Evolutionary conservation across 2,113 vertebrate genomes (phyloP), one percentile per base, ranked within the genome.

Genomic region (Gulo gulo): DNA sequence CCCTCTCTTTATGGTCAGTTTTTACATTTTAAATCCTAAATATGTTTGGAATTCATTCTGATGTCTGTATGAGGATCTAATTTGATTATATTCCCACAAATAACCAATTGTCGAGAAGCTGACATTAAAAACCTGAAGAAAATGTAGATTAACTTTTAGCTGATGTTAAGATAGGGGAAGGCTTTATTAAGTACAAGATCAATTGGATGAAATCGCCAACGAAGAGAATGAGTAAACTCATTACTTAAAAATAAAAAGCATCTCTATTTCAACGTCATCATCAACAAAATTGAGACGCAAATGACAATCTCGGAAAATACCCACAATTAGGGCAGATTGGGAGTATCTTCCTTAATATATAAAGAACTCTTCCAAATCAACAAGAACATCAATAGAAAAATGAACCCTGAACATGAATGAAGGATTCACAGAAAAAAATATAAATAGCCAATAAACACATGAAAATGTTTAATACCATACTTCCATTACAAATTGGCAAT

Each of bases 291-390:
- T 39, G 36, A 93, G 90, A 94, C 21, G 47, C 61, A 88, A 91
- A 92, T 78, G 50, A 87, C 26, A 96, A 73, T 31, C 36, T 15
- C 42, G 23, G 52, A 65, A 90, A 90, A 82, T 39, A 91, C 20
- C 76, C 57, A 13, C 36, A 55, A 80, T 36, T 67, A 36, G 69
- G 76, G 83, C 45, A 83, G 61, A 93, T 90, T 36, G 85, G 34
- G 34, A 65, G 14, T n/a, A 36, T 65, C 52, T 71, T 50, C 81
- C 79, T 79, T 47, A 79, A 87, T 79, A 96, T 86, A 71, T 63
- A 97, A 92, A 95, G 73, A 97, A 61, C 15, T 26, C 36, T 87
- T 86, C 21, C 67, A 93, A 88, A 97, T 88, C 94, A 91, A 96
- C 74, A 96, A 74, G 50, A 85, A 57, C 29, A 92, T 92, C 55